phyloP scores from a whole-genome alignment of 1,140 invertebrate species.

The Gryon sp. region DNA sequence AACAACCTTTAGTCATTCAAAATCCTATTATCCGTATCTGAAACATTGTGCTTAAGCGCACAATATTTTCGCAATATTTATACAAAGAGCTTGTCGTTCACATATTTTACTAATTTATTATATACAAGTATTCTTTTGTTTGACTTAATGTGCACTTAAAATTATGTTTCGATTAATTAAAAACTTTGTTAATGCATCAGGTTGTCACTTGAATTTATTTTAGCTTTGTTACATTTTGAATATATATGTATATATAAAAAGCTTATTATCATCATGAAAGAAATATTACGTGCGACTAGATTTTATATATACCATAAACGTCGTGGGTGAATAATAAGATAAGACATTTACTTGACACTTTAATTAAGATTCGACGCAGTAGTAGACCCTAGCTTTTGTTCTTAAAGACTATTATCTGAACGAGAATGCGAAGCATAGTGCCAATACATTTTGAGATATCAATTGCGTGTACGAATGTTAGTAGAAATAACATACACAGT shows the following conservation, averaged over 20 bases:
- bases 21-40: slow-evolving; percentile 34
- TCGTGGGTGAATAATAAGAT: slow-evolving; percentile 43
- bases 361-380: slow-evolving; percentile 48
- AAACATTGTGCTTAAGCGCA: neutral
- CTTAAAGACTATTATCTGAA: slow-evolving; percentile 40
- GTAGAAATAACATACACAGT: slow-evolving; percentile 38
- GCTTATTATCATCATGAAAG: slow-evolving; percentile 7
- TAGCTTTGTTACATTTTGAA: too few species aligned
- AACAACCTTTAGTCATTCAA: slow-evolving; percentile 24
- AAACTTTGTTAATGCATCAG: too few species aligned
- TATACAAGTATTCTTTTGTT: too few species aligned
- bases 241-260: too few species aligned
- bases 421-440: slow-evolving; percentile 30
- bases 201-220: too few species aligned
- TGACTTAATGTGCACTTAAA: too few species aligned
- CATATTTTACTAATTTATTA: too few species aligned
- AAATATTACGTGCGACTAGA: slow-evolving; percentile 26
- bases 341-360: slow-evolving; percentile 43
- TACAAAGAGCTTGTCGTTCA: neutral
- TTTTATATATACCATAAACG: slow-evolving; percentile 40
- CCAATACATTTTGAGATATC: slow-evolving; percentile 51
- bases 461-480: slow-evolving; percentile 34
- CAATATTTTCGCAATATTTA: slow-evolving; percentile 22
- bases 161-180: slow-evolving; percentile 8
- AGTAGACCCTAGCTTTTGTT: slow-evolving; percentile 40